Conservation (phyloP, 1,140 invertebrate species). For the Magallana gigas region DNA sequence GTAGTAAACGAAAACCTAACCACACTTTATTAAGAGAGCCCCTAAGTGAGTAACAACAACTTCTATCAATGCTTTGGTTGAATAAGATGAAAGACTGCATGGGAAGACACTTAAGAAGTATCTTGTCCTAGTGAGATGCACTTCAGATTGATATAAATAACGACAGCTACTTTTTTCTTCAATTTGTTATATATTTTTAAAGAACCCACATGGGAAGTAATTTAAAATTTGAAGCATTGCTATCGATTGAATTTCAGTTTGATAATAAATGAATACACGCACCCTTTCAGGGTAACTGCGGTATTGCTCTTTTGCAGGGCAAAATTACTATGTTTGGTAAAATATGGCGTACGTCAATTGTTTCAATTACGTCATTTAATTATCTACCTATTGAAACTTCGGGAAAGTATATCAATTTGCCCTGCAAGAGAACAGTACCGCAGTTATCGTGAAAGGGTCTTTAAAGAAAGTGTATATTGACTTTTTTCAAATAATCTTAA, state of each 20-base stretch:
- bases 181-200: background rate
- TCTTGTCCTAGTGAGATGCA: conserved; percentile 8
- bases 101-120: conserved; percentile 1
- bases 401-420: too few relatives aligned
- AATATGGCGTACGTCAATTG: too few relatives aligned
- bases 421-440: too few relatives aligned
- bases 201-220: background rate
- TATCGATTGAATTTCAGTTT: conserved; percentile 1
- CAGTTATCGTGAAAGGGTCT: too few relatives aligned
- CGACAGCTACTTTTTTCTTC: conserved; percentile 26
- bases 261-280: background rate
- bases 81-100: conserved; percentile 10
- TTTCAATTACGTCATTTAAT: too few relatives aligned
- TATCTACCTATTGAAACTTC: too few relatives aligned
- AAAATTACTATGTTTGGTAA: too few relatives aligned
- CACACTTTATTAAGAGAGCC: background rate
- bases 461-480: too few relatives aligned
- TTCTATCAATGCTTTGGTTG: conserved; percentile 22
- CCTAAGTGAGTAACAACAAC: background rate
- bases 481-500: too few relatives aligned
- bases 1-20: background rate
- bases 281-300: too few relatives aligned
- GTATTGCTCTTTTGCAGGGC: too few relatives aligned
- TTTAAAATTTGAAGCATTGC: background rate
- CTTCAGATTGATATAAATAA: conserved; percentile 29